A percentile compares a stretch with the other conserved stretches of the same genome.
Conservation (phyloP, 2,888 invertebrate genomes). For the Acheta domesticus region DNA sequence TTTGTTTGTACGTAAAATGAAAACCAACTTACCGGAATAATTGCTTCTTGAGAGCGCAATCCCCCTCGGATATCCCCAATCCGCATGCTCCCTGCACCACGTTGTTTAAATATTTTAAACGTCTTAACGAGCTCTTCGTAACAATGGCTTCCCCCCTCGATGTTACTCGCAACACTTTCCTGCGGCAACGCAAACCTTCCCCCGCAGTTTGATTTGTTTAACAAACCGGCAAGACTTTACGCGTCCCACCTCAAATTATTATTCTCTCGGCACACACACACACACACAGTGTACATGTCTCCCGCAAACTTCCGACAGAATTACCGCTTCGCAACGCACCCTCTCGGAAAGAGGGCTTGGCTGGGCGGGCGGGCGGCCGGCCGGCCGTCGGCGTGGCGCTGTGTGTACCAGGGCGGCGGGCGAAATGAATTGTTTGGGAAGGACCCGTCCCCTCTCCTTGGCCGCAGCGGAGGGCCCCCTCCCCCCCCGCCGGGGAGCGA, state of each 20-base stretch:
- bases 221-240: not conserved
- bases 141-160: not conserved
- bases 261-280: not conserved
- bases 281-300: constrained; percentile 1
- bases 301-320: constrained; percentile 3
- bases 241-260: not conserved
- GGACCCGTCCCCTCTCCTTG: not conserved
- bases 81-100: not conserved
- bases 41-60: not conserved
- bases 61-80: too few relatives aligned
- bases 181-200: not conserved
- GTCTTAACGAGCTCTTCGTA: not conserved
- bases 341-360: not conserved
- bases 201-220: constrained; percentile 6
- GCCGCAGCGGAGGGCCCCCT: too few relatives aligned
- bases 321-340: not conserved
- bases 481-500: not conserved
- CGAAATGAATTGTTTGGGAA: constrained; percentile 9
- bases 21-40: too few relatives aligned
- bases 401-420: not conserved
- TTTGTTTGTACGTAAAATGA: too few relatives aligned
- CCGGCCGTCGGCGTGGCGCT: not conserved
- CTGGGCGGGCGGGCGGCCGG: too few relatives aligned
- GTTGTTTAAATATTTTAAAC: not conserved
- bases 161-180: not conserved